Conservation (phyloP, 2,797 vertebrate genomes). For the Mus minutoides region DNA sequence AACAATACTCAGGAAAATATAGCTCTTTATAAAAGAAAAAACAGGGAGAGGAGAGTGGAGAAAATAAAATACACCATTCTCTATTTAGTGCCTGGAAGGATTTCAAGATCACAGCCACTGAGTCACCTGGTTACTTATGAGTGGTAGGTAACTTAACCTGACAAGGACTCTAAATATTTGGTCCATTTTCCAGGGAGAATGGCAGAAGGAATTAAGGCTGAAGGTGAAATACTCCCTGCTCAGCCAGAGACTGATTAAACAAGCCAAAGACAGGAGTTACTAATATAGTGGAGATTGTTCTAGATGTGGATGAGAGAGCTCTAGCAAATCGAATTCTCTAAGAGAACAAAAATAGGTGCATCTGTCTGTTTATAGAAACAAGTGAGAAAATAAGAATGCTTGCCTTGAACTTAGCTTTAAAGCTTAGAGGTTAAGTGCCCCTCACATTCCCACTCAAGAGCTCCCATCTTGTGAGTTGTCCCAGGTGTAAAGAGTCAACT, state of each 20-base stretch:
- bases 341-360: conserved; percentile 14
- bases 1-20: background rate
- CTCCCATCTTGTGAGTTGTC: background rate
- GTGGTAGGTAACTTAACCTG: background rate
- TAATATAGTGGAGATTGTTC: conserved; percentile 23
- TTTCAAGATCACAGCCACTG: background rate
- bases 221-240: conserved; percentile 59
- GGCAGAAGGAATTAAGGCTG: conserved; percentile 38
- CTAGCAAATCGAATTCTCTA: background rate
- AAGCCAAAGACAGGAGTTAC: conserved; percentile 46
- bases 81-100: background rate
- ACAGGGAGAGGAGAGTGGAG: accelerated
- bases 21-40: background rate
- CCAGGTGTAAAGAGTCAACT: background rate
- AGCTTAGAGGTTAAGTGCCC: background rate
- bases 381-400: background rate
- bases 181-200: conserved; percentile 60
- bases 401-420: background rate
- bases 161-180: conserved; percentile 16
- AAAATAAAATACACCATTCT: conserved; percentile 23
- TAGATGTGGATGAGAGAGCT: background rate
- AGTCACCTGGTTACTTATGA: background rate
- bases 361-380: conserved; percentile 34
- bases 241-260: conserved; percentile 56
- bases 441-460: background rate